Evolutionary conservation across 2,797 vertebrate species (phyloP).

Genomic region (Epinephelus coioides): DNA sequence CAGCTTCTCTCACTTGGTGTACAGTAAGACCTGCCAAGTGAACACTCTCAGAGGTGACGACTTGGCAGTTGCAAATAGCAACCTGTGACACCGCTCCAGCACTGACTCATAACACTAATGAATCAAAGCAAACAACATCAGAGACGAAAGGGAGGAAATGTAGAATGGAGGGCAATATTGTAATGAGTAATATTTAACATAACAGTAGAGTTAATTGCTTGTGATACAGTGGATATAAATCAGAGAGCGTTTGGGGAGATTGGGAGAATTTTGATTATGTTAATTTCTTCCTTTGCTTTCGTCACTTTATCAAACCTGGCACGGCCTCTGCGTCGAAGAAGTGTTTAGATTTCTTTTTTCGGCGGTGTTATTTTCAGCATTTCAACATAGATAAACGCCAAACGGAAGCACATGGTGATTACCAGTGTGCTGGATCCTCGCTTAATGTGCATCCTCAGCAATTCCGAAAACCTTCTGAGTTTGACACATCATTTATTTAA

Average conservation of each 20-base stretch:
- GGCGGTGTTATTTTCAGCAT: constrained; percentile 13
- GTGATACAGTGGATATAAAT: constrained; percentile 66
- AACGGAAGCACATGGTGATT: constrained; percentile 29
- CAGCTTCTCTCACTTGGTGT: constrained; percentile 50
- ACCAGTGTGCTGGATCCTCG: constrained; percentile 1
- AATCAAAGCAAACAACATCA: constrained; percentile 61
- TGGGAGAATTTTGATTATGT: constrained; percentile 48
- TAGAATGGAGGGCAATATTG: constrained; percentile 58
- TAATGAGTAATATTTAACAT: constrained; percentile 70
- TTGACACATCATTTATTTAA: constrained; percentile 48
- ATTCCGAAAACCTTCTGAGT: constrained; percentile 32
- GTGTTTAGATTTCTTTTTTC: constrained; percentile 15
- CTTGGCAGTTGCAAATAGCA: constrained; percentile 70
- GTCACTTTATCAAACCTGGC: constrained; percentile 53
- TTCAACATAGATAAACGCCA: constrained; percentile 37
- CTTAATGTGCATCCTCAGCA: constrained; percentile 47
- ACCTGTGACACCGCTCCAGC: constrained; percentile 58
- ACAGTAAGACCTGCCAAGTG: constrained; percentile 62
- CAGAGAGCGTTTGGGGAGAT: constrained; percentile 39
- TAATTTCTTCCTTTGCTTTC: constrained; percentile 37
- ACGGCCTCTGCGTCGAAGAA: neutral
- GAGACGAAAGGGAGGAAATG: constrained; percentile 42
- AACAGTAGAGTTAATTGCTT: constrained; percentile 63
- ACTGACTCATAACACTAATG: constrained; percentile 46
- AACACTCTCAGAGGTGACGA: constrained; percentile 61